A percentile compares a stretch with the other conserved stretches of the same genome.
phyloP scores from a whole-genome alignment of 2,113 vertebrate genomes.

The Perca fluviatilis region DNA sequence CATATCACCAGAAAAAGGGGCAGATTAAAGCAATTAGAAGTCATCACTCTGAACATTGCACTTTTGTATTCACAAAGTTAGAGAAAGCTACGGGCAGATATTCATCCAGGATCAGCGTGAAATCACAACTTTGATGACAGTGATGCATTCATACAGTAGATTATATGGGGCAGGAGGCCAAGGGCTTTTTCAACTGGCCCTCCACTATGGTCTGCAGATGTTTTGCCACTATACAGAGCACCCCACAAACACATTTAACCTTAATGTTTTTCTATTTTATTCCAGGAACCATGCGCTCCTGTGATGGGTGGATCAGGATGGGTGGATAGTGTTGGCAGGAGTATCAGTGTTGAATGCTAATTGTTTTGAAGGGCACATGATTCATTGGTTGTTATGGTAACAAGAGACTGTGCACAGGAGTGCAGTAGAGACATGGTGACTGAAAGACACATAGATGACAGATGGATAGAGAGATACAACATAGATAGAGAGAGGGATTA shows the following conservation, averaged over 20 bases:
- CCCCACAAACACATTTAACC: slow-evolving; percentile 23
- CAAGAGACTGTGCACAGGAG: slow-evolving; percentile 64
- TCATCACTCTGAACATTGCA: slow-evolving; percentile 43
- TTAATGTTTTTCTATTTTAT: slow-evolving; percentile 44
- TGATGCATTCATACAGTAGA: slow-evolving; percentile 53
- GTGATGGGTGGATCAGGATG: slow-evolving; percentile 39
- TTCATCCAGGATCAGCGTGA: slow-evolving; percentile 58
- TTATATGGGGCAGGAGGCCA: slow-evolving; percentile 46
- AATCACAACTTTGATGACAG: slow-evolving; percentile 45
- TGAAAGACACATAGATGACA: slow-evolving; percentile 20
- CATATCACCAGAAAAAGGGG: slow-evolving; percentile 27
- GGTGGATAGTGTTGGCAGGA: slow-evolving; percentile 70
- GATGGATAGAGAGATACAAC: background rate
- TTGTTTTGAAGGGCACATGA: slow-evolving; percentile 84
- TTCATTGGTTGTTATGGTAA: slow-evolving; percentile 84
- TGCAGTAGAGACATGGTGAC: slow-evolving; percentile 46
- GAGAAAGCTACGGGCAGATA: slow-evolving; percentile 31
- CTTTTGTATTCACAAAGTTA: slow-evolving; percentile 46
- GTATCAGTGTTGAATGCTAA: slow-evolving; percentile 83
- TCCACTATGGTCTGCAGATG: slow-evolving; percentile 23
- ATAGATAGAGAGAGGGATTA: background rate
- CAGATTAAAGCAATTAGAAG: slow-evolving; percentile 64
- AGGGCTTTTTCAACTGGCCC: slow-evolving; percentile 26
- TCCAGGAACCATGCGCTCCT: slow-evolving; percentile 49
- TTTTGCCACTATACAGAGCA: slow-evolving; percentile 28